Base-by-base conservation (phyloP, 2,888 invertebrate species). In the Drosophila mimica region DNA sequence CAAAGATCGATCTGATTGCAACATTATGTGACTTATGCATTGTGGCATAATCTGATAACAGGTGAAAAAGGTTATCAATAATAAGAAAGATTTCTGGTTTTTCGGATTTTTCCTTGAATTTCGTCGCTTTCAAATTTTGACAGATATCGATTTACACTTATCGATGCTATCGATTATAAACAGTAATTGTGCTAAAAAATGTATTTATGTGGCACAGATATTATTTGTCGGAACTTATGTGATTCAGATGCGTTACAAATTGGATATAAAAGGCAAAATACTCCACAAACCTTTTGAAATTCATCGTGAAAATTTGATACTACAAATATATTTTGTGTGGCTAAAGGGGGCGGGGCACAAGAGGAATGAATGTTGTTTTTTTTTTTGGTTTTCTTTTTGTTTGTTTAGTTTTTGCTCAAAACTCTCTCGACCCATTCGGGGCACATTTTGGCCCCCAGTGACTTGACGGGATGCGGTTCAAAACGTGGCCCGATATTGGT, bases 401-500 rank as follows among this genome's bases (percentile, higher is more conserved):
- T 46, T 46, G 20, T 15, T 46, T 25, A 25, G 20, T 25, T 73
- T 43, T 58, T 28, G 52, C 46, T 30, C 34, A 13, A 51, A 43
- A 8, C 46, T 25, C 56, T 40, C 61, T 59, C 38, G 34, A 25
- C 51, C 60, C 54, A 61, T 58, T 59, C 58, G 56, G 63, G 34
- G 46, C n/a, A 6, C 33, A 59, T 25, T 30, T 31, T n/a, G 9
- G 69, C 43, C 69, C 15, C 49, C n/a, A 56, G 20, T 20, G 15
- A 11, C 20, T 13, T 13, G 38, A 68, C 25, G 30, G 34, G 28
- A 38, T 34, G 43, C 40, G 54, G 61, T 40, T 48, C 61, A 70
- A 75, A 83, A 89, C 82, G 82, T 83, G 84, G 75, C 67, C 58
- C 54, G 84, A 79, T 85, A 82, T 85, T 85, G 62, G 59, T 66